These are phyloP conservation scores for Ispidina picta DNA, from an alignment of 2,797 vertebrate genomes.

Conservation along the genomic window DNA sequence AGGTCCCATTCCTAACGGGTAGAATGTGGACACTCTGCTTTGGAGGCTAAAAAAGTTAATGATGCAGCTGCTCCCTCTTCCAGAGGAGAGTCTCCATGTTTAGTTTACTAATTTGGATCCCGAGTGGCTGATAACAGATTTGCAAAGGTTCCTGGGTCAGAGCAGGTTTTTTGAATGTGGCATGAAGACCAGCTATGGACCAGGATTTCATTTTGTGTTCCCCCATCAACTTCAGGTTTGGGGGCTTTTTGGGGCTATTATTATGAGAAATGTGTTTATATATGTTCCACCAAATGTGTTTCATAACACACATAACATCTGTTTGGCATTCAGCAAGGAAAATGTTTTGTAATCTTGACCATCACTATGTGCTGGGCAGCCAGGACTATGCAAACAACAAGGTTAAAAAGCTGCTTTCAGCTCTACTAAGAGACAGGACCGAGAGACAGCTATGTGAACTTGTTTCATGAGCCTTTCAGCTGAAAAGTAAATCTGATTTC, in stretches of 20 bases:
- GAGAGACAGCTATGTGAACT: neutral
- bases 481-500: neutral
- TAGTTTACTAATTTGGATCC: neutral
- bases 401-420: slow-evolving; percentile 14
- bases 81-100: neutral
- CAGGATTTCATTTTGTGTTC: neutral
- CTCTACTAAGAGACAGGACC: neutral
- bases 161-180: neutral
- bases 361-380: neutral
- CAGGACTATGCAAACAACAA: neutral
- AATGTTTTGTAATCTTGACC: slow-evolving; percentile 41
- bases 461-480: neutral
- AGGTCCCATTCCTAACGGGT: neutral
- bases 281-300: slow-evolving; percentile 7
- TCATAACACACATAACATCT: neutral
- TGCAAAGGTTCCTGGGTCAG: neutral
- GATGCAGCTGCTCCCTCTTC: neutral
- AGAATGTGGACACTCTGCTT: neutral
- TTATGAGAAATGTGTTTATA: neutral
- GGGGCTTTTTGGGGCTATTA: neutral
- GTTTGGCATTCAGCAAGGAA: slow-evolving; percentile 39
- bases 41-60: neutral
- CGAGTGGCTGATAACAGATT: rapidly evolving
- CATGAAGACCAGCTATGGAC: neutral
- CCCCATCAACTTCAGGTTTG: neutral